A percentile compares a stretch with the other conserved stretches of the same genome.
These are phyloP conservation scores for Notechis scutatus DNA, from an alignment of 2,113 vertebrate genomes.

Conservation along the genomic window DNA sequence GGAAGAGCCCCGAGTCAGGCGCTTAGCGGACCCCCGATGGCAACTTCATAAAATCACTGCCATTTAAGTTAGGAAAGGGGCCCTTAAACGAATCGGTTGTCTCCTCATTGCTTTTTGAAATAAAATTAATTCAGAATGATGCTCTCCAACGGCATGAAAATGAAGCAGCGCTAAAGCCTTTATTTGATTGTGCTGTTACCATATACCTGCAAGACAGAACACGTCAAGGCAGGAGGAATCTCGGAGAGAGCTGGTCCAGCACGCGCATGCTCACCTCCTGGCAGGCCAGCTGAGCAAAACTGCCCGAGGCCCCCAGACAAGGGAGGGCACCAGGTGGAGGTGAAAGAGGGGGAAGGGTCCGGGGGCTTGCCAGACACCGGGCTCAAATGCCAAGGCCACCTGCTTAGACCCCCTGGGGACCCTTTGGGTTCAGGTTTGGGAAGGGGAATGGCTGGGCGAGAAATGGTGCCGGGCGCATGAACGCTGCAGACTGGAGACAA, in stretches of 20 bases:
- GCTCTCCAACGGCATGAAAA: background rate
- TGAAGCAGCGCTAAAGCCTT: background rate
- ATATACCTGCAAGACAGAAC: background rate
- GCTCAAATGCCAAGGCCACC: background rate
- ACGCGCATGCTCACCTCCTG: rapidly evolving
- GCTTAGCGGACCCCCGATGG: background rate
- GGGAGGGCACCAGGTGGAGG: background rate
- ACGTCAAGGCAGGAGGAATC: background rate
- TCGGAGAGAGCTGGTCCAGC: background rate
- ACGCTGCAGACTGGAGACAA: background rate
- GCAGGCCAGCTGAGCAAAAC: background rate
- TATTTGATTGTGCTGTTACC: background rate
- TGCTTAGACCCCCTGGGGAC: background rate
- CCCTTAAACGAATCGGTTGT: background rate
- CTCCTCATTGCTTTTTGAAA: background rate
- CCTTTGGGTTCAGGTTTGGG: background rate
- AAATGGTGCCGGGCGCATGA: background rate
- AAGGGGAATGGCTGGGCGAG: background rate
- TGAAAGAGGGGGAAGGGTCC: background rate
- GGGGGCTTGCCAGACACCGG: background rate
- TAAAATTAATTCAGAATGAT: background rate
- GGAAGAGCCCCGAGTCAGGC: background rate
- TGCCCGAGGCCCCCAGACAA: background rate
- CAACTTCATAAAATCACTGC: background rate
- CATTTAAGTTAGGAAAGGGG: background rate